Percentiles rank a stretch among this genome's conserved stretches.
Evolutionary conservation across 2,888 invertebrate species (phyloP).

Genomic region (Syrphus vitripennis): DNA sequence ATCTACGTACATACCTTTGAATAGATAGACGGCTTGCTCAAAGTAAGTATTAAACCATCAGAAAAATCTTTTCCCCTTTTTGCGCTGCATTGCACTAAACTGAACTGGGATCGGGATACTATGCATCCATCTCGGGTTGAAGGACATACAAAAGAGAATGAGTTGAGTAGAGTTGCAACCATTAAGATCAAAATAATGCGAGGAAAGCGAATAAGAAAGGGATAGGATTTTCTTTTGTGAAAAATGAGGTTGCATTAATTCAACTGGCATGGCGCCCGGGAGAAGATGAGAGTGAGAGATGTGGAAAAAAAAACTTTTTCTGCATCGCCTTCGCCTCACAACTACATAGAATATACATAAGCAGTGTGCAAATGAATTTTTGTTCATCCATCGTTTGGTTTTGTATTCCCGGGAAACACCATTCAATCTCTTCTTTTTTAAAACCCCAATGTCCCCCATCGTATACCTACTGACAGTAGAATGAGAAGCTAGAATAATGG

Average conservation of each 20-base stretch:
- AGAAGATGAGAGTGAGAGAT: not conserved
- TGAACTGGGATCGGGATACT: not conserved
- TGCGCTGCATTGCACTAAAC: too few species aligned
- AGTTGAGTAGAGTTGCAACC: conserved; percentile 13
- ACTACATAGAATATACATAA: not conserved
- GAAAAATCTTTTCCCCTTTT: not conserved
- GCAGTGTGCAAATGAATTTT: conserved; percentile 41
- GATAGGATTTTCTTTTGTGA: conserved; percentile 65
- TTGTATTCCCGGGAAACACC: not conserved
- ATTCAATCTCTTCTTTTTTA: not conserved
- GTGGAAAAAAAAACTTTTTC: conserved; percentile 39
- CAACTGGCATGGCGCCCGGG: conserved; percentile 12
- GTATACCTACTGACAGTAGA: not conserved
- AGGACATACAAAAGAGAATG: conserved; percentile 32
- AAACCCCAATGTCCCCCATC: not conserved
- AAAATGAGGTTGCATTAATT: conserved; percentile 69
- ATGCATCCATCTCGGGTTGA: conserved; percentile 15
- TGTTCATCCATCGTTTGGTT: not conserved
- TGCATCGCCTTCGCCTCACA: conserved; percentile 16
- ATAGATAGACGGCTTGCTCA: not conserved
- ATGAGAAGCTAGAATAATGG: not conserved
- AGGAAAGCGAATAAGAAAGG: conserved; percentile 51
- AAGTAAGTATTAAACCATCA: not conserved
- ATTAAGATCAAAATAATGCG: conserved; percentile 48
- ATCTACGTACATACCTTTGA: too few species aligned